Evolutionary conservation across 2,797 vertebrate genomes (phyloP), one percentile per base, ranked within the genome.

Genomic region (Momotus momota): DNA sequence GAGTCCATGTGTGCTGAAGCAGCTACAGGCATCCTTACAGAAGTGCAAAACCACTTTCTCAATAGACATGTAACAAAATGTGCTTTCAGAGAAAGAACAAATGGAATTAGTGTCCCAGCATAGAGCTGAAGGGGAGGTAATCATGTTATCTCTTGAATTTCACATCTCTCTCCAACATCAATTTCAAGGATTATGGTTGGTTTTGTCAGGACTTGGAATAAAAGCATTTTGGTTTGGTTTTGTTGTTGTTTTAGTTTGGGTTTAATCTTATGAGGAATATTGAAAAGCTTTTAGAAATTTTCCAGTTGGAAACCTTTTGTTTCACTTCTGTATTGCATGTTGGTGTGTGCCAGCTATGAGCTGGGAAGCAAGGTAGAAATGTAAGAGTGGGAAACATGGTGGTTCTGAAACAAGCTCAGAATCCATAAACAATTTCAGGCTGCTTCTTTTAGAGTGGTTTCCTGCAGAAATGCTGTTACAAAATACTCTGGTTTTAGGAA

Each of bases 61-160:
- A 45, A 23, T 31, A 21, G 18, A 46, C 3, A 0, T 0, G 0
- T 51, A 64, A 16, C 15, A 79, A 71, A 79, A 57, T 1, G 0
- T 27, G 33, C 51, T 85, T 84, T 80, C 65, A 54, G 82, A 35
- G 69, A 55, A 57, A 40, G 38, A 23, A 66, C 27, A 57, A 57
- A 66, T 20, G 4, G 20, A 38, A 67, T 85, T 74, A 45, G 16
- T 67, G 74, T 67, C 72, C 33, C 27, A 48, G 4, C 43, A 35
- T 26, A 51, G 67, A 74, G 65, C 29, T 33, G 25, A 87, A 85
- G 52, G 33, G 49, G 20, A 83, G 12, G 16, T 64, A 74, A 78
- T 86, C 18, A 3, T 40, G 2, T 77, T 78, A 19, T 29, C 65
- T 92, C 41, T 57, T 66, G 45, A 33, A 2, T 79, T 78, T 69